Base-by-base conservation (phyloP, 35 echinoderm and acorn worm species). In the Patiria miniata region DNA sequence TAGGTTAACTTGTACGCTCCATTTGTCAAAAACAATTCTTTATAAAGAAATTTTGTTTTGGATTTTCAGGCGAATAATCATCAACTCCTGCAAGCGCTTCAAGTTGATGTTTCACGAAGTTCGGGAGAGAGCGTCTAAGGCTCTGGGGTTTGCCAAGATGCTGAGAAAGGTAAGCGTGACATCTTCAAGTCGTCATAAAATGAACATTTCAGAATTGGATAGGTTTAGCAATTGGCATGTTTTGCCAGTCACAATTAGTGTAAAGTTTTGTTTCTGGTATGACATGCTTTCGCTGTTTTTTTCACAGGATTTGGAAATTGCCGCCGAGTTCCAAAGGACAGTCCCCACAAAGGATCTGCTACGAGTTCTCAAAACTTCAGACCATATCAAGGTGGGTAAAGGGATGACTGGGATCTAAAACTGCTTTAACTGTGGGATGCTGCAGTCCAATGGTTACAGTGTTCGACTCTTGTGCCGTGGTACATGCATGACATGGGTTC, bases 91-190 rank as follows among this genome's bases (percentile, higher is more conserved):
- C 55, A 86, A 87, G 1, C 78, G 57, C 4, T 89, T 99, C 76
- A 89, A 89, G 36, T 47, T 87, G 59, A 68, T 99, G 17, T 94
- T 99, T 34, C 83, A 89, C 23, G 96, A 99, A 44, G 89, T 92
- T 5, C 91, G 93, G 55, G 96, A 99, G 85, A 94, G 96, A 23
- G 78, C 93, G 15, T 91, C 96, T 18, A 99, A 94, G 56, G 96
- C 96, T 0, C 83, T 99, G 17, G 90, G 93, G 28, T 99, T 99
- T 83, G 93, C 96, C 36, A 99, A 99, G 61, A 92, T 99, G 92
- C 61, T 99, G 38, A 61, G 90, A 37, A 94, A 93, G 87, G 96
- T 99, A 79, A 89, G 86, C 56, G 15, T 32, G 8, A 36, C 65
- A 36, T 2, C 65, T 36, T 36, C 0, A 73, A 73, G 14, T 73